Evolutionary conservation across 2,888 invertebrate species (phyloP), one percentile per base, ranked within the genome.

Genomic region (Tillus elongatus): DNA sequence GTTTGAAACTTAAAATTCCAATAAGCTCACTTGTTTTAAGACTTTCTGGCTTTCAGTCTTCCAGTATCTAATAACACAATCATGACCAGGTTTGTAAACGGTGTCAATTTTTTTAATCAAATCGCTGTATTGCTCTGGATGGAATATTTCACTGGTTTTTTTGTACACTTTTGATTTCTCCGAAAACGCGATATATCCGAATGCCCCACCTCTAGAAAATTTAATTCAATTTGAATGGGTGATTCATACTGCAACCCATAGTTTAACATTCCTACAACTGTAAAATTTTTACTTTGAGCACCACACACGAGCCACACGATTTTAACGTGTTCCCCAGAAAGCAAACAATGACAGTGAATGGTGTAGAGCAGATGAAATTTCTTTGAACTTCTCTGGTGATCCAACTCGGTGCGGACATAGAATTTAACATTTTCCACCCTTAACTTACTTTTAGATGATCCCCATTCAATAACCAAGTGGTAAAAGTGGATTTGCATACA

Each of bases 261-360:
- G n/a, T 6, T 8, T n/a, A 19, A 19, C 24, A 19, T 19, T 19
- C 24, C 24, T 8, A 19, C n/a, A 8, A 19, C 24, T 19, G 24
- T 19, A n/a, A n/a, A 19, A 19, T 19, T 19, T 19, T 19, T 19
- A 19, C n/a, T 19, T 19, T 19, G 24, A 6, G 24, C 24, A n/a
- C 24, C 24, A 19, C 24, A 19, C 6, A 6, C 24, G n/a, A 8
- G 6, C 6, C 24, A 19, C 6, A 19, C n/a, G n/a, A n/a, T n/a
- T n/a, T n/a, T n/a, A n/a, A n/a, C n/a, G n/a, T n/a, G n/a, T n/a
- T n/a, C n/a, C n/a, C 6, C 24, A 8, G n/a, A 19, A 19, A 8
- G 6, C 24, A 19, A 19, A 19, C 24, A n/a, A 8, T 19, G 24
- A 8, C 24, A 19, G 24, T 8, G 24, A 8, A n/a, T 19, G 24